Conservation (phyloP, 1,140 invertebrate species). For the Drosophila trapezifrons region DNA sequence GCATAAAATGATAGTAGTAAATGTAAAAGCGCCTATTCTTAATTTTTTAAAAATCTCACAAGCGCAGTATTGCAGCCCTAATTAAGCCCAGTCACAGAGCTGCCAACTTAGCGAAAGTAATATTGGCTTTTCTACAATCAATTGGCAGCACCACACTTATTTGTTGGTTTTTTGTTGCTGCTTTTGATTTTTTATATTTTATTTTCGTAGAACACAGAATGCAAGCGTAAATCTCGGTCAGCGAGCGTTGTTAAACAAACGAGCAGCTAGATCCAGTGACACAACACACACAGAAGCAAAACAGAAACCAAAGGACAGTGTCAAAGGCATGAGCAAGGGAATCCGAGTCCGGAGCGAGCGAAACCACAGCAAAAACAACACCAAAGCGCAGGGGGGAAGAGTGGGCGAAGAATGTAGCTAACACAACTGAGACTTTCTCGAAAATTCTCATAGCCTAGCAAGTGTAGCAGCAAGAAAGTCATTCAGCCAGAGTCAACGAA, state of each 20-base stretch:
- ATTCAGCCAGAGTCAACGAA: background rate
- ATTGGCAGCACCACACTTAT: slow-evolving; percentile 52
- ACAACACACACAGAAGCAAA: background rate
- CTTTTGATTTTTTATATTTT: slow-evolving; percentile 69
- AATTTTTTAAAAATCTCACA: background rate
- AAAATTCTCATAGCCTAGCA: slow-evolving; percentile 28
- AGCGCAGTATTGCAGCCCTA: slow-evolving; percentile 8
- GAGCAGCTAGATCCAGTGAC: background rate
- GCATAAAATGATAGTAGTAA: too few relatives aligned
- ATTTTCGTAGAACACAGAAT: slow-evolving; percentile 36
- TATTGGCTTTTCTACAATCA: background rate
- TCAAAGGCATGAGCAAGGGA: slow-evolving; percentile 21
- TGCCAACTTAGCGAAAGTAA: slow-evolving; percentile 5
- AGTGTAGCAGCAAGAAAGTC: slow-evolving; percentile 2
- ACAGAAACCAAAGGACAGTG: background rate
- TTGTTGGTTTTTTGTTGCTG: slow-evolving; percentile 68
- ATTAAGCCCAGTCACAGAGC: background rate
- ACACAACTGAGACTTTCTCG: slow-evolving; percentile 20
- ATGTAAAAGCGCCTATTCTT: too few relatives aligned
- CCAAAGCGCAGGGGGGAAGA: background rate
- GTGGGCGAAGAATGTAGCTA: slow-evolving; percentile 28
- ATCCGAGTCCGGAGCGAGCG: background rate
- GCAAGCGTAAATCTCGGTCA: slow-evolving; percentile 21
- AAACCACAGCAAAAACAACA: slow-evolving; percentile 4
- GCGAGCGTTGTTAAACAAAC: background rate